Evolutionary conservation across 30 jellyfish, hydroid and myxozoan species (phyloP).

Genomic region (Sanderia malayensis): DNA sequence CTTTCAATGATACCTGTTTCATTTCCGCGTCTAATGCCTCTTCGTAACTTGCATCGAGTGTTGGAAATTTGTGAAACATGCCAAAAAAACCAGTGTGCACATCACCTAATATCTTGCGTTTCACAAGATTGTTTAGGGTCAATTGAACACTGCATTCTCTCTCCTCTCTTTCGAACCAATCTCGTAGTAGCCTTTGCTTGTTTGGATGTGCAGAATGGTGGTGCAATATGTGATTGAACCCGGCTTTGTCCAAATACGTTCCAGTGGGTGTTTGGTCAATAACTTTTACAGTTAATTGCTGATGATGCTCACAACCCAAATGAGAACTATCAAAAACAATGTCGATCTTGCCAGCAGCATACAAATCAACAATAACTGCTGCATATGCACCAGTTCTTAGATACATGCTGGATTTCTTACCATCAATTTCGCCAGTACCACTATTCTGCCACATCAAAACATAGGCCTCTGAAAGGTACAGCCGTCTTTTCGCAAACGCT

Average conservation of each 20-base stretch:
- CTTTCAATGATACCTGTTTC: constrained; percentile 76
- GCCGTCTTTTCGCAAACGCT: constrained; percentile 42
- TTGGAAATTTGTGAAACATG: constrained; percentile 68
- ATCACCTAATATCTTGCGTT: constrained; percentile 64
- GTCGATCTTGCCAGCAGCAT: constrained; percentile 69
- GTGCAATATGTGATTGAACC: constrained; percentile 61
- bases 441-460: constrained; percentile 70
- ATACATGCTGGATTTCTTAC: constrained; percentile 68
- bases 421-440: constrained; percentile 70
- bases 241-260: constrained; percentile 68
- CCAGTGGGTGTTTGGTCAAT: constrained; percentile 52
- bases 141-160: constrained; percentile 65
- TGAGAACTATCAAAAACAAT: constrained; percentile 27
- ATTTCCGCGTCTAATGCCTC: constrained; percentile 77
- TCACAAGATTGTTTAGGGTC: constrained; percentile 52
- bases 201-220: constrained; percentile 50
- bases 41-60: constrained; percentile 57
- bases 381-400: constrained; percentile 85
- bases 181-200: constrained; percentile 29
- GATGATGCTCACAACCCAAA: constrained; percentile 58
- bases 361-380: constrained; percentile 75
- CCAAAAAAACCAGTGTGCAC: constrained; percentile 79
- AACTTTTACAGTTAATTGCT: constrained; percentile 34
- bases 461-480: constrained; percentile 71
- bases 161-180: constrained; percentile 73